Evolutionary conservation across 2,888 invertebrate genomes (phyloP).

Genomic region (Acheta domesticus): DNA sequence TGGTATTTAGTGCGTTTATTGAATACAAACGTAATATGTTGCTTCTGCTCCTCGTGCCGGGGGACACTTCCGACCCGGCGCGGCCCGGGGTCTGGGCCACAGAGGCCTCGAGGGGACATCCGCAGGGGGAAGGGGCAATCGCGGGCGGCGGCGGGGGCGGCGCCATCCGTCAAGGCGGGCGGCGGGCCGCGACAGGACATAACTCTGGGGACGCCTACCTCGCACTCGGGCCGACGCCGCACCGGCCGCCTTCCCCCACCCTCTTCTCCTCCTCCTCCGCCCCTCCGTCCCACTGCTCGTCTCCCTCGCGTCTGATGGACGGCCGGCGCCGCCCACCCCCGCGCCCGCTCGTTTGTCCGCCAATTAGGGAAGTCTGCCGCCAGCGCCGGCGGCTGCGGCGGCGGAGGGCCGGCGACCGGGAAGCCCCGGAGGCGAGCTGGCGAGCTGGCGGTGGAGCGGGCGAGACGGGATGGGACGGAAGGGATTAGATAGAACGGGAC

Average conservation of each 20-base stretch:
- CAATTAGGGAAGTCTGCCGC: neutral
- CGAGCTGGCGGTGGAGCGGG: no score
- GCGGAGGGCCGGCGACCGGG: neutral
- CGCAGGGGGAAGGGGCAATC: no score
- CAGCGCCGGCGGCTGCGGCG: neutral
- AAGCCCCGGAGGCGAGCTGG: neutral
- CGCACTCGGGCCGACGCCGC: neutral
- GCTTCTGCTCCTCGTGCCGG: no score
- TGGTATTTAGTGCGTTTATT: no score
- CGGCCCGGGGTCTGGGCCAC: no score
- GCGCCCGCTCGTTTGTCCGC: neutral
- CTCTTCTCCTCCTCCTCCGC: neutral
- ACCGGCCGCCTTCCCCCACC: neutral
- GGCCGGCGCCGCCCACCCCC: neutral
- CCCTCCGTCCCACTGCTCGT: neutral
- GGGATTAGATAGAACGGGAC: no score
- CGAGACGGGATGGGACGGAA: no score
- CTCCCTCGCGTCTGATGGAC: no score
- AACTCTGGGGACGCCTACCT: slow-evolving; percentile 8
- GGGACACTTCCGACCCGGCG: no score
- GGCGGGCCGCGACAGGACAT: neutral
- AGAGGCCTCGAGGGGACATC: no score
- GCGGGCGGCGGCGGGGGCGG: neutral
- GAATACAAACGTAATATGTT: no score
- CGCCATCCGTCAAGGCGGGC: slow-evolving; percentile 11